Conservation (phyloP, 2,113 vertebrate species). For the Saimiri boliviensis region DNA sequence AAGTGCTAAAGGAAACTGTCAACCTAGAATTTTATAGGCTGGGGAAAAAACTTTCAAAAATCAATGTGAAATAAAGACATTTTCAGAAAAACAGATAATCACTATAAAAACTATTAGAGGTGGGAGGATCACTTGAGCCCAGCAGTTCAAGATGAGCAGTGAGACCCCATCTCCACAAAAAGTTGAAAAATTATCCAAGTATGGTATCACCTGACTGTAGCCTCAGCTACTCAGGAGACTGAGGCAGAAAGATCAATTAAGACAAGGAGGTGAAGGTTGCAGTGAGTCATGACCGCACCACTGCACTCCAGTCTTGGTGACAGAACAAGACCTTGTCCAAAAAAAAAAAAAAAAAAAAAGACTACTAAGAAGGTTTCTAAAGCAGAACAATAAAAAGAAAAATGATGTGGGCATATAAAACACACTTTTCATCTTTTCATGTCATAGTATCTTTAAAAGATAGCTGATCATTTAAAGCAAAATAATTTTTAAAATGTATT, state of each 20-base stretch:
- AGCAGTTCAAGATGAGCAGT: too few species aligned
- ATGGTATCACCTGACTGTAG: too few species aligned
- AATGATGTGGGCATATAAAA: not conserved
- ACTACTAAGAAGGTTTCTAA: not conserved
- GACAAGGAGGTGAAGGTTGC: not conserved
- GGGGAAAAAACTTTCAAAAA: not conserved
- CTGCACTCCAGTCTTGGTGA: not conserved
- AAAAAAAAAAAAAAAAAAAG: not conserved
- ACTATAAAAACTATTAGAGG: not conserved
- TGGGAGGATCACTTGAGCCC: too few species aligned
- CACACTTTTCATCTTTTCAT: not conserved
- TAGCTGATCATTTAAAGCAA: not conserved
- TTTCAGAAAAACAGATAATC: not conserved
- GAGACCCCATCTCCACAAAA: too few species aligned
- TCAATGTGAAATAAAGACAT: constrained; percentile 8
- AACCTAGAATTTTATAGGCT: not conserved
- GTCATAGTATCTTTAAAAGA: not conserved
- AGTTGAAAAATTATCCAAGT: too few species aligned
- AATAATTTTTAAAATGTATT: not conserved
- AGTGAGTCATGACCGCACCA: not conserved
- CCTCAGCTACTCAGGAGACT: not conserved
- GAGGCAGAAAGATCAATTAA: not conserved
- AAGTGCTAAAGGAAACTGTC: not conserved
- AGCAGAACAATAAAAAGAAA: not conserved
- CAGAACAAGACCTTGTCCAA: not conserved